A percentile compares a stretch with the other conserved stretches of the same genome.
phyloP scores from a whole-genome alignment of 2,797 vertebrate genomes.

The Lagodon rhomboides region DNA sequence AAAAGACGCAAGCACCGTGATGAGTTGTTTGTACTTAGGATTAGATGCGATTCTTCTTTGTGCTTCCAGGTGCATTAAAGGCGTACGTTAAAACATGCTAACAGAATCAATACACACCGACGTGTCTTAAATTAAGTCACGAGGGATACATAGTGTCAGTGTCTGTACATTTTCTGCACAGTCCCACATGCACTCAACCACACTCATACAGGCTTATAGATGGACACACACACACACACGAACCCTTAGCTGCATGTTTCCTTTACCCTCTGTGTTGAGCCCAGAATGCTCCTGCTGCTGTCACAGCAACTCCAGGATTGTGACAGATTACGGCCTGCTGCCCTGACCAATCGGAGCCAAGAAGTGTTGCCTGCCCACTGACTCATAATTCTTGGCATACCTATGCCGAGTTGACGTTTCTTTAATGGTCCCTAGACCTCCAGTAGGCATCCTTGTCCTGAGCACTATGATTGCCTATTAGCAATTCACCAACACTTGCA shows the following conservation, averaged over 20 bases:
- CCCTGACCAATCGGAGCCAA: constrained; percentile 83
- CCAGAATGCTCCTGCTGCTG: constrained; percentile 83
- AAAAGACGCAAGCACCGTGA: constrained; percentile 12
- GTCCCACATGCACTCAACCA: constrained; percentile 4
- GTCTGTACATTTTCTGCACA: constrained; percentile 1
- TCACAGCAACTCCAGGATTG: constrained; percentile 85
- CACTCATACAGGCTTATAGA: constrained; percentile 38
- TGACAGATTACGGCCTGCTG: constrained; percentile 86
- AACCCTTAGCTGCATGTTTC: constrained; percentile 59
- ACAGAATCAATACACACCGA: constrained; percentile 22
- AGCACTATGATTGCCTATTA: constrained; percentile 88
- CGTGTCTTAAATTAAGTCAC: constrained; percentile 14
- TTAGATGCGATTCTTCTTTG: constrained; percentile 28
- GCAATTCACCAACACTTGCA: constrained; percentile 87
- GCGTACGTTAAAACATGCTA: not conserved
- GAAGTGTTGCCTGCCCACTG: constrained; percentile 82
- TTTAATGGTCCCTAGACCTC: constrained; percentile 88
- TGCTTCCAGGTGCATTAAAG: constrained; percentile 33
- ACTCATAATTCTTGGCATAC: constrained; percentile 89
- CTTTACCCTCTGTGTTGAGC: constrained; percentile 78
- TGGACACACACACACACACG: constrained; percentile 26
- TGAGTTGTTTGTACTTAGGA: constrained; percentile 39
- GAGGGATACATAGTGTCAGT: constrained; percentile 19
- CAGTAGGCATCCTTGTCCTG: constrained; percentile 81
- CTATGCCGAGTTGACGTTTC: constrained; percentile 87